Evolutionary conservation across 2,797 vertebrate genomes (phyloP).

Genomic region (Gymnoscopelus braueri): DNA sequence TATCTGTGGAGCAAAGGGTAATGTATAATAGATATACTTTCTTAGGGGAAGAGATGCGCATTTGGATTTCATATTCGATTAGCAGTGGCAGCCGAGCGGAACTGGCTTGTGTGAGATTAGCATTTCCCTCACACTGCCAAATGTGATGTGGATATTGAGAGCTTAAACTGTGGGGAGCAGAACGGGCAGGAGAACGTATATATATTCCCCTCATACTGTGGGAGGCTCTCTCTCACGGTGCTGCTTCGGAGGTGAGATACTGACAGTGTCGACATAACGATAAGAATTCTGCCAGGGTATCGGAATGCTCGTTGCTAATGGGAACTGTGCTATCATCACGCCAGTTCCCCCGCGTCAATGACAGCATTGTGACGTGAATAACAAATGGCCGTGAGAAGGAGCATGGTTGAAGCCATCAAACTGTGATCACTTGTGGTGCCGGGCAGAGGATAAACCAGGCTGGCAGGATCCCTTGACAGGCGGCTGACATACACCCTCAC

Average conservation of each 20-base stretch:
- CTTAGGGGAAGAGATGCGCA: slow-evolving; percentile 43
- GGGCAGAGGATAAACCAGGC: slow-evolving; percentile 64
- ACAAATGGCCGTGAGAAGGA: slow-evolving; percentile 64
- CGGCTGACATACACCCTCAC: slow-evolving; percentile 64
- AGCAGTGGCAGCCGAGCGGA: slow-evolving; percentile 58
- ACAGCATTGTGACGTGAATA: slow-evolving; percentile 77
- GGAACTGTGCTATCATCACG: slow-evolving; percentile 57
- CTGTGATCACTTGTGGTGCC: slow-evolving; percentile 73
- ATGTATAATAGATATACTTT: slow-evolving; percentile 73
- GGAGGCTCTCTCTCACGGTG: slow-evolving; percentile 35
- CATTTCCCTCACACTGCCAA: slow-evolving; percentile 21
- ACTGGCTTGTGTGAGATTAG: slow-evolving; percentile 38
- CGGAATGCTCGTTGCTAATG: slow-evolving; percentile 61
- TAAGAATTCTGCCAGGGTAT: slow-evolving; percentile 60
- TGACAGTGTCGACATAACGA: slow-evolving; percentile 47
- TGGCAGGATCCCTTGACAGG: slow-evolving; percentile 61
- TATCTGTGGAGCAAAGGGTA: slow-evolving; percentile 70
- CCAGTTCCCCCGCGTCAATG: slow-evolving; percentile 44
- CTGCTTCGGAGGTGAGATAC: slow-evolving; percentile 51
- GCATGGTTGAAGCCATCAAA: slow-evolving; percentile 74
- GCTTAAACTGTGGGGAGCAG: slow-evolving; percentile 18
- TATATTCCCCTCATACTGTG: slow-evolving; percentile 14
- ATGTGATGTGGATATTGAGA: slow-evolving; percentile 19
- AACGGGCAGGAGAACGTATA: slow-evolving; percentile 9
- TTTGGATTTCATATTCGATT: slow-evolving; percentile 67